Base-by-base conservation (phyloP, 2,113 vertebrate species). In the Salvelinus alpinus region DNA sequence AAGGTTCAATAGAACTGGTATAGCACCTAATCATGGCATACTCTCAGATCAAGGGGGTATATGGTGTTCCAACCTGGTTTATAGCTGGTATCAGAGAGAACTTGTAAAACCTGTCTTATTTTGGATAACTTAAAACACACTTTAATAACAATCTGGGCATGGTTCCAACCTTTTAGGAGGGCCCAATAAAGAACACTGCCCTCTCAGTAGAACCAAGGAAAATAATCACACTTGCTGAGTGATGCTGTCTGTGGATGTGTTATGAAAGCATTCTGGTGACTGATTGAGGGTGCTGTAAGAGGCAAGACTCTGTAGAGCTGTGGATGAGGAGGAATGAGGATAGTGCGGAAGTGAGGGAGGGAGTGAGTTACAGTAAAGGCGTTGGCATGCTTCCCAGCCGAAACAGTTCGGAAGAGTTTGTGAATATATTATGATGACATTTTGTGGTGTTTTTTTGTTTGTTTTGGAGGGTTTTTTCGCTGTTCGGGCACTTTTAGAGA, bases 151-250 rank as follows among this genome's bases (percentile, higher is more conserved):
- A 80, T 27, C 54, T 75, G 44, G 76, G 83, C 76, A 64, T 4
- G 25, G 68, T 69, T 82, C 76, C 86, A 84, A 31, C 7, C 47
- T 77, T 80, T 69, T 9, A 70, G 60, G 70, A 80, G 57, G 12
- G 77, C 78, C 54, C 66, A 44, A 72, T 82, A 75, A 86, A 48
- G 68, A 78, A 47, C 77, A 54, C 51, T 0, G 9, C 38, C 74
- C 18, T 51, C 74, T 14, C n/a, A 74, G 27, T 70, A 54, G 62
- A 74, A 67, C 67, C 77, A 51, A 44, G 62, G 81, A 82, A 81
- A 87, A 82, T 90, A 87, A 90, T 91, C 79, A 83, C 44, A 83
- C 76, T 76, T 83, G 84, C 71, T 82, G 89, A 91, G 73, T 85
- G 89, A 90, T 80, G 87, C 85, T 80, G 82, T 85, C 87, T 85